Evolutionary conservation across 2,113 vertebrate species (phyloP).

Genomic region (Origma solitaria): DNA sequence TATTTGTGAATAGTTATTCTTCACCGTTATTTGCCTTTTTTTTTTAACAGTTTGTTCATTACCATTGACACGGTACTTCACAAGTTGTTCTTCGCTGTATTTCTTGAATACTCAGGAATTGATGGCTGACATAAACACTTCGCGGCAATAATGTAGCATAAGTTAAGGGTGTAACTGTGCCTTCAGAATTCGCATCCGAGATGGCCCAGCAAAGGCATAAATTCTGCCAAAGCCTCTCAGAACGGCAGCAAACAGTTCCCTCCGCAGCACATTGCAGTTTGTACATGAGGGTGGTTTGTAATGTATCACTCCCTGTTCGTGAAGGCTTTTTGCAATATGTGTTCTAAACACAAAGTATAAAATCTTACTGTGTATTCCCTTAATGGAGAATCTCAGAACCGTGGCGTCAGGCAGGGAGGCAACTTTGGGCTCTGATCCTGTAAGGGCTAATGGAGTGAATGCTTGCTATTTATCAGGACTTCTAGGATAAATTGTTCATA

Average conservation of each 20-base stretch:
- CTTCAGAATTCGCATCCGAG: background rate
- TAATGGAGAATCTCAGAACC: background rate
- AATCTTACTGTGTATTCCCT: background rate
- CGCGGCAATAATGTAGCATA: accelerated
- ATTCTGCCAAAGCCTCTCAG: background rate
- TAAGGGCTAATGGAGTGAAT: accelerated
- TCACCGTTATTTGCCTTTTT: background rate
- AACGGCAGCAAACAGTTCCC: background rate
- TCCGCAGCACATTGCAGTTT: background rate
- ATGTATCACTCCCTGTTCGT: accelerated
- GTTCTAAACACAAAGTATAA: background rate
- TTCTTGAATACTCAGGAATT: background rate
- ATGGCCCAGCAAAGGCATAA: background rate
- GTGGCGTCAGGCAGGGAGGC: too few relatives aligned
- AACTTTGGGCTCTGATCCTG: background rate
- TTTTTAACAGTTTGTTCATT: background rate
- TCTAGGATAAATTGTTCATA: background rate
- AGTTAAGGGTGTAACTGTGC: background rate
- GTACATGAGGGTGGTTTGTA: background rate
- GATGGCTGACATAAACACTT: background rate
- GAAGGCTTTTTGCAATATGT: background rate
- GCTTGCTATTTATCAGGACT: background rate
- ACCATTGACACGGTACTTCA: accelerated
- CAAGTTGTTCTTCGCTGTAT: accelerated
- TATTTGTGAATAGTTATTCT: background rate